A percentile compares a stretch with the other conserved stretches of the same genome.
These are phyloP conservation scores for Zosterops japonicus DNA, from an alignment of 2,113 vertebrate species.

Conservation along the genomic window DNA sequence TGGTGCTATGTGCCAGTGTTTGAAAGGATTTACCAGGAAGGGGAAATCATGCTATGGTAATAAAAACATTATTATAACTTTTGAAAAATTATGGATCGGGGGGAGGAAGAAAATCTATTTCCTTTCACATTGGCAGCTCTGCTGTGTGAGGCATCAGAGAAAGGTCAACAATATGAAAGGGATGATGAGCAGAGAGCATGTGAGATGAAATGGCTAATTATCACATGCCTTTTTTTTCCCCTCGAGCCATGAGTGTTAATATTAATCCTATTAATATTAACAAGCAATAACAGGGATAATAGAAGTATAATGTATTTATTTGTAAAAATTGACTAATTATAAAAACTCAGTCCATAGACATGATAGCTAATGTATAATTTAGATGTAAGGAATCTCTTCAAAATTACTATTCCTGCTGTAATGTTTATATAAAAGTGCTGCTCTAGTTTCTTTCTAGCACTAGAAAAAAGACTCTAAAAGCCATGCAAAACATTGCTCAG, in stretches of 20 bases:
- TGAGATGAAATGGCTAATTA: not conserved
- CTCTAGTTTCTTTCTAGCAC: not conserved
- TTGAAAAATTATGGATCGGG: not conserved
- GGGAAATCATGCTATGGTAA: slow-evolving; percentile 85
- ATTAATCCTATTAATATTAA: slow-evolving; percentile 16
- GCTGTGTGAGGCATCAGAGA: not conserved
- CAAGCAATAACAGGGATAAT: not conserved
- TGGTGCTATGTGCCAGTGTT: slow-evolving; percentile 78
- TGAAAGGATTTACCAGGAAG: slow-evolving; percentile 81
- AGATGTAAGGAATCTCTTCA: not conserved
- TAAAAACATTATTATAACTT: not conserved
- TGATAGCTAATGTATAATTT: not conserved
- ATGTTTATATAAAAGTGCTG: not conserved
- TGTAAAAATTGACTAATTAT: not conserved
- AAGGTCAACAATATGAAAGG: not conserved
- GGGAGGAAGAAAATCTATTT: not conserved
- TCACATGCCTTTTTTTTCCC: not conserved
- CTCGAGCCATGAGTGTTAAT: not conserved
- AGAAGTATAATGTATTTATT: not conserved
- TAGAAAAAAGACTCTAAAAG: not conserved
- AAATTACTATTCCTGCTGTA: not conserved
- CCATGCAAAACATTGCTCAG: not conserved
- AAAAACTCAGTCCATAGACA: not conserved
- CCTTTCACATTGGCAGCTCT: not conserved
- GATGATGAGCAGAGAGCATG: not conserved